These are phyloP conservation scores for Acrocephalus kingi DNA, from an alignment of 2,113 vertebrate species.

Conservation along the genomic window DNA sequence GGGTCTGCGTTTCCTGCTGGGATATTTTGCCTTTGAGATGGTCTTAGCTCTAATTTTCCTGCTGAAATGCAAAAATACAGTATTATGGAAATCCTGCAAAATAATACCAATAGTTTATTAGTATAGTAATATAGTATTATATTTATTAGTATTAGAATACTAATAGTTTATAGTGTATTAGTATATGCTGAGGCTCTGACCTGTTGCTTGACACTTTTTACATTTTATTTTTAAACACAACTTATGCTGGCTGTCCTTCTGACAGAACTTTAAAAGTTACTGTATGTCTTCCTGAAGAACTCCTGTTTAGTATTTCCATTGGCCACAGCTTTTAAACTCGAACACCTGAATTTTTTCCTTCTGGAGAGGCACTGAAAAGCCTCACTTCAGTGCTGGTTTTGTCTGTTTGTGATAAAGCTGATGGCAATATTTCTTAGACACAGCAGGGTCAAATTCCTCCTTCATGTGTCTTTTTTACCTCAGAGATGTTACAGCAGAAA, in stretches of 20 bases:
- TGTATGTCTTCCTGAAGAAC: neutral
- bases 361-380: neutral
- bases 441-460: neutral
- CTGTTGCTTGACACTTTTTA: neutral
- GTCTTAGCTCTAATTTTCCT: neutral
- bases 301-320: neutral
- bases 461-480: neutral
- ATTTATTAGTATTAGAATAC: no score
- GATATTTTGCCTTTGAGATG: neutral
- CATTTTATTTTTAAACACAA: neutral
- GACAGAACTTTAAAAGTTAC: neutral
- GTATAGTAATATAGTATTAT: no score
- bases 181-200: neutral
- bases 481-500: neutral
- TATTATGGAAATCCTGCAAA: no score
- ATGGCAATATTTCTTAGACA: neutral
- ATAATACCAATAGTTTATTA: no score
- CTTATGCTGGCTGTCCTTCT: neutral
- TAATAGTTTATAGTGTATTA: no score
- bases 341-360: neutral
- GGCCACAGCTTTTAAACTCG: neutral
- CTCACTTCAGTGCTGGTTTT: neutral
- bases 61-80: neutral
- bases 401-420: neutral
- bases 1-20: neutral